Evolutionary conservation across 2,797 vertebrate genomes (phyloP), one percentile per base, ranked within the genome.

Genomic region (Danio albolineatus): DNA sequence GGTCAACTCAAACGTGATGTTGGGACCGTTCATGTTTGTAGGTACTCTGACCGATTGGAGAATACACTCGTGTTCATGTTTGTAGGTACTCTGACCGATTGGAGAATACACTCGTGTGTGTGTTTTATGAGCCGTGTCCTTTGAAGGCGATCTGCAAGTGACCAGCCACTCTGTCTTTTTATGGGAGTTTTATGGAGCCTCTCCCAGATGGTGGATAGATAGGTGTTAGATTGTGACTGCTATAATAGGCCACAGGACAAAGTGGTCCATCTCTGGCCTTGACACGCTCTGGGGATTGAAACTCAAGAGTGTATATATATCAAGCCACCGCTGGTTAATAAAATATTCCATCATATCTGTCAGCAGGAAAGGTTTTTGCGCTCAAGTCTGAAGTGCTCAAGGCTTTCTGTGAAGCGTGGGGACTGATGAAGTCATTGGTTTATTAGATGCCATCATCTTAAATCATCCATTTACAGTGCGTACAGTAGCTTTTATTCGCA

Each of bases 11-110:
- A 46, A 9, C 53, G 72, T 86, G 76, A 83, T 85, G 44, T 78
- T 80, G 81, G 71, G 76, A 81, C 57, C 73, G 21, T 80, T 81
- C 71, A 73, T 86, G 81, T 88, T 88, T 83, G 87, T 82, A 82
- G 57, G 60, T 53, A 49, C 69, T 53, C 78, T 43, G 78, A 70
- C 41, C 56, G 72, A 72, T 79, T 82, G 57, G 64, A 78, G 66
- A 76, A 28, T 28, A 28, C n/a, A n/a, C n/a, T n/a, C n/a, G n/a
- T 28, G 21, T 80, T 81, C 71, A 73, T 86, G 81, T 88, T 88
- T 83, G 87, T 82, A 82, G 57, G 60, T 53, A 49, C 69, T 53
- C 78, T 43, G 78, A 70, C 41, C 56, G 72, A 72, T 79, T 82
- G 57, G 64, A 78, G 66, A 76, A 28, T 28, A 28, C 71, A 73